Base-by-base conservation (phyloP, 2,113 vertebrate species). In the Larimichthys polyactis region DNA sequence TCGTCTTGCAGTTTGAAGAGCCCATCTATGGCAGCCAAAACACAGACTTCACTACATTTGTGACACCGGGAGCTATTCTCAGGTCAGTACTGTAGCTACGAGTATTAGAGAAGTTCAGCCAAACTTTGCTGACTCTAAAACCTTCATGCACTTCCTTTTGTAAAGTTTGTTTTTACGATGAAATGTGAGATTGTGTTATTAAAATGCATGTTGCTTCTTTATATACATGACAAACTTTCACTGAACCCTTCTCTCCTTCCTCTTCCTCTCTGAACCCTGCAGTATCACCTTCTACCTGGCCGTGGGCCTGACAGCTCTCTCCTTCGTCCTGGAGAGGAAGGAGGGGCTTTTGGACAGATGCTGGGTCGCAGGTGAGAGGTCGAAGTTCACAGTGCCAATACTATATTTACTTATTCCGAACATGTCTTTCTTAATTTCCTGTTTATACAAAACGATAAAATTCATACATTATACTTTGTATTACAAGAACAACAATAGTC, bases 241-340 rank as follows among this genome's bases (percentile, higher is more conserved):
- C 12, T 29, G 2, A 10, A 64, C 17, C 59, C 12, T 62, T 44
- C 11, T 40, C 59, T 1, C 63, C 43, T 15, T 64, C 20, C 5
- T 71, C 20, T 22, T 60, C 11, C 4, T 6, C 49, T 67, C n/a
- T 48, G 32, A 24, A 24, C 10, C 11, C 10, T 75, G 8, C 82
- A 96, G 95, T 32, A 96, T 96, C 79, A 94, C 95, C 44, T 96
- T 96, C 90, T 96, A 95, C 81, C 90, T 96, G 92, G 96, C 96
- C 0, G 91, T 96, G 78, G 96, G 96, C 7, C 89, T 96, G 85
- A 96, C 95, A 0, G 95, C 95, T 0, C 90, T 96, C 32, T 96
- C 96, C 71, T 96, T 96, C 22, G 95, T 96, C 44, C 85, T 95
- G 66, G 95, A 96, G 88, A 94, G 93, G 71, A 96, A 95, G 74